Conservation (phyloP, 2,797 vertebrate genomes). For the Xiphophorus birchmanni region DNA sequence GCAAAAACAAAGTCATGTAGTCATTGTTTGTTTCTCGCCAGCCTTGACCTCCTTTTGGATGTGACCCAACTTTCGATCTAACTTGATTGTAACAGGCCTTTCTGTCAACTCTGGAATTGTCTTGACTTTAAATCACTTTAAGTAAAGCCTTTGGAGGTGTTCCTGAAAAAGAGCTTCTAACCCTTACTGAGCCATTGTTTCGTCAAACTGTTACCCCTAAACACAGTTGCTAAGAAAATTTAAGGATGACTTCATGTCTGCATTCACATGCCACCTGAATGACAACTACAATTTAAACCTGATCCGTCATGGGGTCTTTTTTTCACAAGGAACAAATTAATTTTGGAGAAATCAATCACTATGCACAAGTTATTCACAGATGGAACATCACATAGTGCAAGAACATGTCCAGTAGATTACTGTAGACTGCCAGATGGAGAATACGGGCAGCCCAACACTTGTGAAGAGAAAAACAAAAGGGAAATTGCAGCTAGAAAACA, state of each 20-base stretch:
- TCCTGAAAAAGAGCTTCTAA: background rate
- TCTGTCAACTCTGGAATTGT: conserved; percentile 2
- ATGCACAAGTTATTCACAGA: background rate
- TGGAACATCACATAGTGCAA: conserved; percentile 27
- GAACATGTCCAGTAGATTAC: conserved; percentile 61
- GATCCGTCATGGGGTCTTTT: conserved; percentile 2
- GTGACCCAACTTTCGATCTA: background rate
- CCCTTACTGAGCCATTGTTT: background rate
- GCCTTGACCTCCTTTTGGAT: background rate
- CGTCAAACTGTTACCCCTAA: background rate
- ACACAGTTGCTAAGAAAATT: background rate
- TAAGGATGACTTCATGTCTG: conserved; percentile 1
- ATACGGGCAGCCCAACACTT: conserved; percentile 38
- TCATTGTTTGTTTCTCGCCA: background rate
- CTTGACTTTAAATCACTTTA: conserved; percentile 8
- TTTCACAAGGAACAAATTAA: conserved; percentile 25
- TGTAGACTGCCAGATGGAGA: conserved; percentile 25
- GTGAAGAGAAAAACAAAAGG: conserved; percentile 33
- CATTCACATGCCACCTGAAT: background rate
- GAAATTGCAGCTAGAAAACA: conserved; percentile 13
- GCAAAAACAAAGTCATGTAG: background rate
- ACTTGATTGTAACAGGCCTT: background rate
- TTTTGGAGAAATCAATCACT: conserved; percentile 9
- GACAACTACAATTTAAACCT: conserved; percentile 1
- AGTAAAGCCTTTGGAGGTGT: background rate